Conservation (phyloP, 2,113 vertebrate genomes). For the Neotragus pygmaeus region DNA sequence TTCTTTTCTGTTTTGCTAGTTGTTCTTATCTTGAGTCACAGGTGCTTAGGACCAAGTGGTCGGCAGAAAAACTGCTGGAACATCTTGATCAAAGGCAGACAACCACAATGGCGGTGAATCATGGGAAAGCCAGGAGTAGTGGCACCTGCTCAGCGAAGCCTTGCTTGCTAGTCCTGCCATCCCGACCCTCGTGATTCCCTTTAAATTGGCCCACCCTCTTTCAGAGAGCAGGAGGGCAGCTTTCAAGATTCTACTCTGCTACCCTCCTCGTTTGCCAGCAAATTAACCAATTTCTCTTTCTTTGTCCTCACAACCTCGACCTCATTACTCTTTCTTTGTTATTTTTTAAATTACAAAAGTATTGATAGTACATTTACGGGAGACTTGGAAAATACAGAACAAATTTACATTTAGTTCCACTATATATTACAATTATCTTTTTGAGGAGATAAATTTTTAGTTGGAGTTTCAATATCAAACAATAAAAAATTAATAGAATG, state of each 20-base stretch:
- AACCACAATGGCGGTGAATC: neutral
- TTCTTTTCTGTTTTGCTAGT: neutral
- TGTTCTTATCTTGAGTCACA: neutral
- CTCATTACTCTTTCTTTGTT: neutral
- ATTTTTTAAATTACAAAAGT: neutral
- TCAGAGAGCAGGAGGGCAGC: neutral
- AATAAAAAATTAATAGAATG: neutral
- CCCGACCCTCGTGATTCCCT: neutral
- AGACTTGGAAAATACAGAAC: neutral
- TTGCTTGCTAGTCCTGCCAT: neutral
- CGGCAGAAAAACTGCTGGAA: neutral
- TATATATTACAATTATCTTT: neutral
- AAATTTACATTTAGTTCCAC: neutral
- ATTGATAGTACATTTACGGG: neutral
- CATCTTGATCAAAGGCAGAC: neutral
- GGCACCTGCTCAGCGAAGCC: rapidly evolving
- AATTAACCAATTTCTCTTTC: neutral
- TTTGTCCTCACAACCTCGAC: neutral
- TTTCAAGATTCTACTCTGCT: neutral
- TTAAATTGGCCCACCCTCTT: neutral
- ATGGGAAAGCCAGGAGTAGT: rapidly evolving
- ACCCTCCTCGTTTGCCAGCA: neutral
- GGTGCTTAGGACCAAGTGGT: neutral
- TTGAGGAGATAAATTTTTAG: neutral
- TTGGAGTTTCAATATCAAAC: neutral